Percentiles rank a stretch among this genome's conserved stretches.
These are phyloP conservation scores for Dissostichus mawsoni DNA, from an alignment of 2,113 vertebrate genomes.

Conservation along the genomic window DNA sequence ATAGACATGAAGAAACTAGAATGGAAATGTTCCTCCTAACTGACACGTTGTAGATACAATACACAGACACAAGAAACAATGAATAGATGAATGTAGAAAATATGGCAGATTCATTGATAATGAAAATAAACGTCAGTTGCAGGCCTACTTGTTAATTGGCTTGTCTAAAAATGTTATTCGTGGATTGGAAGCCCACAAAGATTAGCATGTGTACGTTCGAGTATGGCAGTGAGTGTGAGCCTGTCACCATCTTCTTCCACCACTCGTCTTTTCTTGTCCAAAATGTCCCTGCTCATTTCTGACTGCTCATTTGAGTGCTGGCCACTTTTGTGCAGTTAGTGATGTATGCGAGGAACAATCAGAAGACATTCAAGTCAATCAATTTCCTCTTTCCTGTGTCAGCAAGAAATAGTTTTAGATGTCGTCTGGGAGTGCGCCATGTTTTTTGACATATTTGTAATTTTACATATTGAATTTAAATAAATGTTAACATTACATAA, in stretches of 20 bases:
- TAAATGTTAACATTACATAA: not conserved
- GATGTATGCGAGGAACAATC: constrained; percentile 31
- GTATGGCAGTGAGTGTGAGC: not conserved
- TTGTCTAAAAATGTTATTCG: no score
- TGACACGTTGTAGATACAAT: no score
- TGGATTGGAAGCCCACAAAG: no score
- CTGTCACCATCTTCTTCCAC: not conserved
- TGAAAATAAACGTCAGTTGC: no score
- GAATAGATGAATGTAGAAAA: no score
- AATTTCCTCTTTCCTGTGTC: not conserved
- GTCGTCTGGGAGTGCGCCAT: not conserved
- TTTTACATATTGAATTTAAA: not conserved
- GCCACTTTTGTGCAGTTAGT: not conserved
- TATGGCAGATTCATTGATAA: no score
- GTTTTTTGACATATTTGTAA: not conserved
- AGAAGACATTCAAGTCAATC: constrained; percentile 34
- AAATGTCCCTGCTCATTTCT: constrained; percentile 51
- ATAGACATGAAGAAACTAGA: no score
- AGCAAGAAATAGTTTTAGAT: not conserved
- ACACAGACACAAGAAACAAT: no score
- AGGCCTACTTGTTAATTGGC: no score
- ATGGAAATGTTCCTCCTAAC: no score
- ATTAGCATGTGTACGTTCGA: no score
- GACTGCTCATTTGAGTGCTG: constrained; percentile 14
- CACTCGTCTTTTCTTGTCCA: not conserved